phyloP scores from a whole-genome alignment of 2,797 vertebrate genomes.

The Ctenopoma kingsleyae region DNA sequence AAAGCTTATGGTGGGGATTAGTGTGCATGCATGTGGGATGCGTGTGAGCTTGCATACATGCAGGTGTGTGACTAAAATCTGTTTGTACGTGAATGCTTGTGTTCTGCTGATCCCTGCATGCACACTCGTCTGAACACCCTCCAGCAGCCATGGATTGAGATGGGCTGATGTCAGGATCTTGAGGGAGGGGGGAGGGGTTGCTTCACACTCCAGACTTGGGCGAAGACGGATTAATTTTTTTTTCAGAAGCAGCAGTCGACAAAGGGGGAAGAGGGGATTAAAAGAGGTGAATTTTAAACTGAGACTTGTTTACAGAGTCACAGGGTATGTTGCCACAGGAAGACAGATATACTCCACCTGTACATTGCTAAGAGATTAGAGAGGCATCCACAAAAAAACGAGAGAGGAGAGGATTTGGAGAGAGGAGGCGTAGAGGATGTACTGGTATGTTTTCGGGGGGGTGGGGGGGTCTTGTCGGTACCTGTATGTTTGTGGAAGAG shows the following conservation, averaged over 20 bases:
- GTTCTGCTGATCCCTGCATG: conserved; percentile 67
- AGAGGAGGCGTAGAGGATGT: conserved; percentile 34
- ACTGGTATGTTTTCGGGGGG: conserved; percentile 29
- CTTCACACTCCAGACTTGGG: conserved; percentile 64
- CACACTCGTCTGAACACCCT: conserved; percentile 74
- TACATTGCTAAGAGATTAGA: conserved; percentile 72
- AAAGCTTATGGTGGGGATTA: conserved; percentile 72
- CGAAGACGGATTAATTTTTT: conserved; percentile 71
- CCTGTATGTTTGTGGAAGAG: not conserved
- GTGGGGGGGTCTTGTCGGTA: conserved; percentile 3
- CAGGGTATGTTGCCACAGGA: conserved; percentile 64
- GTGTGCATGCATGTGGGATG: conserved; percentile 50
- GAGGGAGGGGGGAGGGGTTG: conserved; percentile 62
- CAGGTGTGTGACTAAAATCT: conserved; percentile 80
- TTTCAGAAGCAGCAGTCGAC: conserved; percentile 47
- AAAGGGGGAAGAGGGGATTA: conserved; percentile 67
- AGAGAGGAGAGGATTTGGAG: conserved; percentile 16
- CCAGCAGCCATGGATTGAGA: conserved; percentile 69
- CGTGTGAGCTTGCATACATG: conserved; percentile 70
- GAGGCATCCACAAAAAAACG: conserved; percentile 55
- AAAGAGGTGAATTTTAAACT: conserved; percentile 79
- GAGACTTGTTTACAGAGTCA: conserved; percentile 80
- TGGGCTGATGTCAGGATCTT: conserved; percentile 76
- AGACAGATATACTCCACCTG: conserved; percentile 74
- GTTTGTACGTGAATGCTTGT: conserved; percentile 64